Evolutionary conservation across 2,113 vertebrate species (phyloP).

Genomic region (Pyrgilauda ruficollis): DNA sequence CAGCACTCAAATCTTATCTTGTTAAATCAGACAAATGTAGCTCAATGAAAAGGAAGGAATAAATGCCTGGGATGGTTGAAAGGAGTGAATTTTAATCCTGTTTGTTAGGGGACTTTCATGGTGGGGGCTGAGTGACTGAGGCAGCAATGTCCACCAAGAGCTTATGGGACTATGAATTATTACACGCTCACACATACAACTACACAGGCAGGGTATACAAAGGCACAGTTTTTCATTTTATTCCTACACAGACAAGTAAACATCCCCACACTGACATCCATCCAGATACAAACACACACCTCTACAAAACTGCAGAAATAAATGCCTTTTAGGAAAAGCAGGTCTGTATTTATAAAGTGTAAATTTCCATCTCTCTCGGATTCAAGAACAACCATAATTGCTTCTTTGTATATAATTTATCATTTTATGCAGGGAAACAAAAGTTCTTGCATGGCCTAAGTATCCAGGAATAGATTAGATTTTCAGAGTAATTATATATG

Average conservation of each 20-base stretch:
- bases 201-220: constrained; percentile 35
- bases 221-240: constrained; percentile 40
- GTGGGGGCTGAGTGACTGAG: constrained; percentile 63
- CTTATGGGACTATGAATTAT: constrained; percentile 63
- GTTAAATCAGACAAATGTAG: constrained; percentile 98
- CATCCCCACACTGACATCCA: neutral
- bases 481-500: constrained; percentile 65
- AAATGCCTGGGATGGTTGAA: constrained; percentile 82
- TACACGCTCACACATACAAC: constrained; percentile 32
- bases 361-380: constrained; percentile 21
- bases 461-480: constrained; percentile 59
- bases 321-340: constrained; percentile 31
- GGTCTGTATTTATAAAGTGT: neutral
- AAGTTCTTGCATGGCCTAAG: constrained; percentile 63
- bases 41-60: constrained; percentile 89
- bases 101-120: constrained; percentile 77
- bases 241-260: constrained; percentile 23
- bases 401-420: constrained; percentile 64
- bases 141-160: constrained; percentile 52
- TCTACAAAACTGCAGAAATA: neutral
- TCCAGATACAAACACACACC: neutral
- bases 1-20: constrained; percentile 97
- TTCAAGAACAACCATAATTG: constrained; percentile 57
- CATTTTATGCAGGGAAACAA: constrained; percentile 61
- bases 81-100: constrained; percentile 81